Evolutionary conservation across 2,797 vertebrate species (phyloP).

Genomic region (Vireo griseus): DNA sequence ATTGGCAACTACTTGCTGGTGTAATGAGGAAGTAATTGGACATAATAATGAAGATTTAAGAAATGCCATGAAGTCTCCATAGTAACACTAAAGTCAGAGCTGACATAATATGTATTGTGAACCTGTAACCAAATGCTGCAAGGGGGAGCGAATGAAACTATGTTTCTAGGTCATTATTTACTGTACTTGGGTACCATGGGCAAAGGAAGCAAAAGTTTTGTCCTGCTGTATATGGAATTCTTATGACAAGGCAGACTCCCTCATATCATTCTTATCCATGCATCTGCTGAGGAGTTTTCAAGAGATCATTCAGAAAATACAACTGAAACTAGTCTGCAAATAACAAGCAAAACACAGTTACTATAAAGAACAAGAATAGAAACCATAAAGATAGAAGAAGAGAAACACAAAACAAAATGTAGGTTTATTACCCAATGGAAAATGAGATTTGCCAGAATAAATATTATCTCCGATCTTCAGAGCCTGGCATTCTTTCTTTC

Average conservation of each 20-base stretch:
- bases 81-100: not conserved
- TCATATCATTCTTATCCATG: not conserved
- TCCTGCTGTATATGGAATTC: not conserved
- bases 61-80: not conserved
- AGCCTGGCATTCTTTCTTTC: not conserved
- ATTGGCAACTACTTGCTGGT: not conserved
- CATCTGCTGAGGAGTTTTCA: not conserved
- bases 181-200: not conserved
- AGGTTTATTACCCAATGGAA: not conserved
- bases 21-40: not conserved
- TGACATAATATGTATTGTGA: not conserved
- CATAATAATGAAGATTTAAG: not conserved
- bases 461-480: accelerated
- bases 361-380: not conserved
- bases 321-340: not conserved
- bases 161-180: not conserved
- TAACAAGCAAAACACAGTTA: not conserved
- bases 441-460: not conserved
- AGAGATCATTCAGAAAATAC: not conserved
- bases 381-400: not conserved
- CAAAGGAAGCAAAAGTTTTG: not conserved
- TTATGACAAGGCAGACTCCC: not conserved
- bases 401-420: not conserved
- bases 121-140: not conserved
- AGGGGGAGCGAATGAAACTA: not conserved